Evolutionary conservation across 2,888 invertebrate species (phyloP).

Genomic region (Agrochola lota): DNA sequence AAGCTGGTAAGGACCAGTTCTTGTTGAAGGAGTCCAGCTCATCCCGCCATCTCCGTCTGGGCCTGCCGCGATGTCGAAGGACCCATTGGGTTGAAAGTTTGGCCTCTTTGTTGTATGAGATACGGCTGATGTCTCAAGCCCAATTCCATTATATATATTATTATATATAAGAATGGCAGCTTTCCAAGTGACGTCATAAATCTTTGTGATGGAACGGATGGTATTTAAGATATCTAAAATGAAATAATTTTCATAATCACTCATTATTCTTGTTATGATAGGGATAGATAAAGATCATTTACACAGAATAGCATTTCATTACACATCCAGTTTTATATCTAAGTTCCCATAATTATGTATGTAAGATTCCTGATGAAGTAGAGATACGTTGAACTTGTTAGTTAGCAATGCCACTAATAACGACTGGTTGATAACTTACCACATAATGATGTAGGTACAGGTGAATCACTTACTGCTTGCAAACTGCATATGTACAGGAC

Average conservation of each 20-base stretch:
- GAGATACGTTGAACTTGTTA: conserved; percentile 43
- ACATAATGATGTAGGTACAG: conserved; percentile 9
- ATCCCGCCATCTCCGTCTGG: too few relatives aligned
- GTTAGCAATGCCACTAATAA: conserved; percentile 28
- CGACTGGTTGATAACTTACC: conserved; percentile 1
- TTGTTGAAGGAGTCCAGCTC: too few relatives aligned
- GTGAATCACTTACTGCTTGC: background rate
- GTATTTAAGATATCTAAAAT: background rate
- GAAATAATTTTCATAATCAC: conserved; percentile 16
- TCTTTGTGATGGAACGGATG: too few relatives aligned
- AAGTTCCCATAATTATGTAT: conserved; percentile 46
- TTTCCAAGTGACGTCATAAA: too few relatives aligned
- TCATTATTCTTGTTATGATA: conserved; percentile 12
- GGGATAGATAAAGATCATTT: conserved; percentile 28
- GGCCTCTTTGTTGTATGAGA: too few relatives aligned
- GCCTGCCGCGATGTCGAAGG: too few relatives aligned
- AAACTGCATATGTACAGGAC: background rate
- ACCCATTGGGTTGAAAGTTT: too few relatives aligned
- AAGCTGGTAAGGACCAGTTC: too few relatives aligned
- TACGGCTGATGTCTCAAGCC: too few relatives aligned
- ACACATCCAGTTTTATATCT: conserved; percentile 40
- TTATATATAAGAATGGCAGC: too few relatives aligned
- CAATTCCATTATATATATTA: too few relatives aligned
- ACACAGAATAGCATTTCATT: conserved; percentile 19
- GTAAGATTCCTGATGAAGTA: conserved; percentile 39